Evolutionary conservation across 2,888 invertebrate genomes (phyloP).

Genomic region (Nezara viridula): DNA sequence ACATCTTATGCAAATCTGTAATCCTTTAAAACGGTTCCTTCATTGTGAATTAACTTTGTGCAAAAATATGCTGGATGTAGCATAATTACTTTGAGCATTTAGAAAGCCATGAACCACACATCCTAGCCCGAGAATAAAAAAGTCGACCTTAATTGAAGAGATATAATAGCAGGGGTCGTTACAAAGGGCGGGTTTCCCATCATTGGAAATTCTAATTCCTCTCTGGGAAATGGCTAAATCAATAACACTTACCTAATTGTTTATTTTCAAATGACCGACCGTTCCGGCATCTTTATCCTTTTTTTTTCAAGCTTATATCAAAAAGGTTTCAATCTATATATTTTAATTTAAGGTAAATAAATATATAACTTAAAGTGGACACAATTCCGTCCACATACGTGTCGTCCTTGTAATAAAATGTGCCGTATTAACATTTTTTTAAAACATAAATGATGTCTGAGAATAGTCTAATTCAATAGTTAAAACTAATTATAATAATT

Average conservation of each 20-base stretch:
- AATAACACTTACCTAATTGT: conserved; percentile 40
- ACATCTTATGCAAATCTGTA: too few relatives aligned
- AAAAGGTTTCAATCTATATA: background rate
- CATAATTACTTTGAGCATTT: background rate
- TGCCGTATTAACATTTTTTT: too few relatives aligned
- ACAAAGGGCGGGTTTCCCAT: conserved; percentile 2
- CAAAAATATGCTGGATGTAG: background rate
- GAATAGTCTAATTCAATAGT: too few relatives aligned
- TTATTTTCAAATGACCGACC: conserved; percentile 13
- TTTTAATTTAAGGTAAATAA: background rate
- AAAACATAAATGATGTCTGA: too few relatives aligned
- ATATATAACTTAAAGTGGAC: too few relatives aligned
- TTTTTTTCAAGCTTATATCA: background rate
- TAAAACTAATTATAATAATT: too few relatives aligned
- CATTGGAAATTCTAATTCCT: conserved; percentile 48
- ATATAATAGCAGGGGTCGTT: background rate
- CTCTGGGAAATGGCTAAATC: conserved; percentile 38
- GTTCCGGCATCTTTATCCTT: background rate
- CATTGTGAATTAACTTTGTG: background rate
- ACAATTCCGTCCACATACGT: too few relatives aligned
- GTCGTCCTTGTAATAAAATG: too few relatives aligned
- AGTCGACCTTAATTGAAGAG: conserved; percentile 18
- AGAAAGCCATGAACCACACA: background rate
- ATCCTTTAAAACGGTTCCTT: too few relatives aligned
- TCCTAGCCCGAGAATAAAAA: background rate